Base-by-base conservation (phyloP, 1,140 invertebrate species). In the Myzus persicae region DNA sequence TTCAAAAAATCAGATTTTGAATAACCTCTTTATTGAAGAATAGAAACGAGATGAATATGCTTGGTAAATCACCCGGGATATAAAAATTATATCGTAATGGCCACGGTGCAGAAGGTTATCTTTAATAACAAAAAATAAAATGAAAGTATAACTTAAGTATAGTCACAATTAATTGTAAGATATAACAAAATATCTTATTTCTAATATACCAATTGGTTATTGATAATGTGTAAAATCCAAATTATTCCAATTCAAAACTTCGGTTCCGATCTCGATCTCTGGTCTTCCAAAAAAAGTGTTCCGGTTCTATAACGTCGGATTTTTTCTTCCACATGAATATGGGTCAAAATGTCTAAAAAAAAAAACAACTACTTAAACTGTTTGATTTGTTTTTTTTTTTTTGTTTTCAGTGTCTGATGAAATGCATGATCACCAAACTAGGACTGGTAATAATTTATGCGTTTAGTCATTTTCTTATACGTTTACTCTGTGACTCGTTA, bases 341-440 rank as follows among this genome's bases (percentile, higher is more conserved):
- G 11, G 4, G 26, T 11, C 59, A 14, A 14, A 31, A 14, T 6
- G 20, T 38, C 7, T 81, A 22, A 81, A 81, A 76, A 18, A 6
- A 44, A 44, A 44, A 48, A 18, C 8, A 84, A 26, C 8, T 26
- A 46, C 31, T 44, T 31, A 20, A 3, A 6, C 18, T 44, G 31
- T 42, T 85, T 26, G 0, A 26, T 44, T 46, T 46, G 5, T 26
- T 40, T 5, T 93, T 88, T 88, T 36, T 48, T 93, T 67, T 38
- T 90, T 46, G 18, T 38, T 91, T 91, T 85, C 38, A 93, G 93
- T 93, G 93, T 46, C 24, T 93, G 44, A 93, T 93, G 88, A 90
- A 91, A 26, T 93, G 93, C 38, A 89, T 93, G 59, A 81, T 91
- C 26, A 93, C n/a, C 46, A 90, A 93, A 85, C 44, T 93, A 48